A percentile compares a stretch with the other conserved stretches of the same genome.
Conservation (phyloP, 2,888 invertebrate genomes). For the Eupithecia vulgata region DNA sequence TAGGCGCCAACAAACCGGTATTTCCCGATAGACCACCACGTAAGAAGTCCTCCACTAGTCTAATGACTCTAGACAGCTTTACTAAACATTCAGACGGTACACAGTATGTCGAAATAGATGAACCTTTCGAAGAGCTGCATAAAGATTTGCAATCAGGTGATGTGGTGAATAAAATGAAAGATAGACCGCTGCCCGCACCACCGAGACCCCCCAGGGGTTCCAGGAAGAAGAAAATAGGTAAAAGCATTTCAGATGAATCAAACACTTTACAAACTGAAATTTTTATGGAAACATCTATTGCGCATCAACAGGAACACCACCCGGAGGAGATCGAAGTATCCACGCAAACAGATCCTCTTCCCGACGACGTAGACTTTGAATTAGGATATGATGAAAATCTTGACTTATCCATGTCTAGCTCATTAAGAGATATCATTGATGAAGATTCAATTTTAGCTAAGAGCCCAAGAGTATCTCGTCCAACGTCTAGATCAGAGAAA, state of each 20-base stretch:
- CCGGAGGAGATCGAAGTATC: slow-evolving; percentile 88
- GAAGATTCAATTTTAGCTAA: slow-evolving; percentile 82
- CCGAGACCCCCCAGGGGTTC: slow-evolving; percentile 91
- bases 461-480: slow-evolving; percentile 74
- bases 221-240: slow-evolving; percentile 67
- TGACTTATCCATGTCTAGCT: slow-evolving; percentile 77
- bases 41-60: slow-evolving; percentile 83
- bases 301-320: slow-evolving; percentile 51
- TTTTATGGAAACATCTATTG: slow-evolving; percentile 47
- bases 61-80: slow-evolving; percentile 81
- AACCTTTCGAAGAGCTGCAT: slow-evolving; percentile 83
- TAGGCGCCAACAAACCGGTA: slow-evolving; percentile 73
- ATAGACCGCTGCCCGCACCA: slow-evolving; percentile 93
- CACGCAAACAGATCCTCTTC: slow-evolving; percentile 93
- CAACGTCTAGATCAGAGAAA: slow-evolving; percentile 83
- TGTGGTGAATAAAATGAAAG: slow-evolving; percentile 92
- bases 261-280: slow-evolving; percentile 44
- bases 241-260: slow-evolving; percentile 52
- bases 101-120: slow-evolving; percentile 86
- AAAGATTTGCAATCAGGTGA: slow-evolving; percentile 89
- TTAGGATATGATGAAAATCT: slow-evolving; percentile 78
- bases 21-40: slow-evolving; percentile 87
- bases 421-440: slow-evolving; percentile 74
- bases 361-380: slow-evolving; percentile 90
- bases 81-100: slow-evolving; percentile 77